Evolutionary conservation across 2,888 invertebrate genomes (phyloP).

Genomic region (Leptinotarsa tumamoca): DNA sequence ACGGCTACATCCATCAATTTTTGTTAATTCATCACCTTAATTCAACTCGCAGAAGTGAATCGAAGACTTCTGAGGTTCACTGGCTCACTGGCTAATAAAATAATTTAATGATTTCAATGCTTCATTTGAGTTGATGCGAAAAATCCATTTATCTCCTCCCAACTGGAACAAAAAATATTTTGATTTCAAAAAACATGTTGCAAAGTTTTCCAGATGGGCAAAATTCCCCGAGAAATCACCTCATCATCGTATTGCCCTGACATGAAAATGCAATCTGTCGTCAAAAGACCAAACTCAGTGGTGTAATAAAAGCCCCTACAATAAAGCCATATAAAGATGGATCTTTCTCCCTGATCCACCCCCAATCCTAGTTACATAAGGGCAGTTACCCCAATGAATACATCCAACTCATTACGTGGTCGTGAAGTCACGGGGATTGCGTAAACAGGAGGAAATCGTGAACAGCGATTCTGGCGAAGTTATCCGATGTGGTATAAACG

Average conservation of each 20-base stretch:
- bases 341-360: slow-evolving; percentile 59
- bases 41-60: too few relatives aligned
- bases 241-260: slow-evolving; percentile 42
- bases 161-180: not conserved
- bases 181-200: not conserved
- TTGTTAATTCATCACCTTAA: too few relatives aligned
- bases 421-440: slow-evolving; percentile 60
- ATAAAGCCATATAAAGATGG: slow-evolving; percentile 65
- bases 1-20: too few relatives aligned
- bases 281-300: slow-evolving; percentile 49
- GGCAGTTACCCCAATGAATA: slow-evolving; percentile 64
- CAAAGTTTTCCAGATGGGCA: not conserved
- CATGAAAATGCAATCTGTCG: slow-evolving; percentile 62
- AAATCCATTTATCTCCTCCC: too few relatives aligned
- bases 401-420: slow-evolving; percentile 64
- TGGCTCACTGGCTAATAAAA: too few relatives aligned
- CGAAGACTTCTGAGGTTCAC: too few relatives aligned
- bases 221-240: slow-evolving; percentile 22
- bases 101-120: not conserved
- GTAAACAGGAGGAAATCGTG: slow-evolving; percentile 31
- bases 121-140: not conserved
- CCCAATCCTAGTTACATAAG: slow-evolving; percentile 58
- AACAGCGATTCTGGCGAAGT: slow-evolving; percentile 25
- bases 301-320: slow-evolving; percentile 63
- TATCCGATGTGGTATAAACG: slow-evolving; percentile 22